Conservation (phyloP, 2,888 invertebrate genomes). For the Rhyacophila evoluta region DNA sequence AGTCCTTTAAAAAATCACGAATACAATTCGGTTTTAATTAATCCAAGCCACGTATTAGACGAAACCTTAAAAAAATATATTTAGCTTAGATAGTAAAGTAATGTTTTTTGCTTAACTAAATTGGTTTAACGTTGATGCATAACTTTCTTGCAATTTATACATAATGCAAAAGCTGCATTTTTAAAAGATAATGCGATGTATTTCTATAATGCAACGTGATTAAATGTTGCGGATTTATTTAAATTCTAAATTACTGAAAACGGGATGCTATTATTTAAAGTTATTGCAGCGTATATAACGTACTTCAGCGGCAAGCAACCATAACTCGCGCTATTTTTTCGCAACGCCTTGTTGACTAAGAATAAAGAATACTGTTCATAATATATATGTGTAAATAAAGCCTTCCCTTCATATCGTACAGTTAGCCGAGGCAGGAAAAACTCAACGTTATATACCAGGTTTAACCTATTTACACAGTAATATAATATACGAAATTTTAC, state of each 20-base stretch:
- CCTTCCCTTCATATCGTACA: constrained; percentile 1
- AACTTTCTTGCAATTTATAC: too few relatives aligned
- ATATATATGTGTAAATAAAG: background rate
- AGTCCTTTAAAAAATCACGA: too few relatives aligned
- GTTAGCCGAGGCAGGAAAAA: constrained; percentile 2
- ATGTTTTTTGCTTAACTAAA: too few relatives aligned
- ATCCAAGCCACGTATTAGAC: too few relatives aligned
- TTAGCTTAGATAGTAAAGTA: too few relatives aligned
- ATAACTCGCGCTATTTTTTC: constrained; percentile 22
- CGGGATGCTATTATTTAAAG: background rate
- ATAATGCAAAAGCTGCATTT: too few relatives aligned
- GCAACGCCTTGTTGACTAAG: constrained; percentile 10
- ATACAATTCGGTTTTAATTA: too few relatives aligned
- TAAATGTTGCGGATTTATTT: too few relatives aligned
- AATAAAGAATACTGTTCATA: constrained; percentile 24
- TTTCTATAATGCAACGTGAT: too few relatives aligned
- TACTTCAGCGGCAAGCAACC: background rate
- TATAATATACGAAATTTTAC: background rate
- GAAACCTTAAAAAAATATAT: too few relatives aligned
- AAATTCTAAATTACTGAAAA: background rate
- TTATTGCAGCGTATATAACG: background rate
- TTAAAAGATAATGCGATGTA: too few relatives aligned
- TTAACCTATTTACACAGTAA: background rate
- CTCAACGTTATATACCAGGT: background rate
- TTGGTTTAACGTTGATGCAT: too few relatives aligned